phyloP scores from a whole-genome alignment of 2,113 vertebrate genomes.

The Proterorhinus semilunaris region DNA sequence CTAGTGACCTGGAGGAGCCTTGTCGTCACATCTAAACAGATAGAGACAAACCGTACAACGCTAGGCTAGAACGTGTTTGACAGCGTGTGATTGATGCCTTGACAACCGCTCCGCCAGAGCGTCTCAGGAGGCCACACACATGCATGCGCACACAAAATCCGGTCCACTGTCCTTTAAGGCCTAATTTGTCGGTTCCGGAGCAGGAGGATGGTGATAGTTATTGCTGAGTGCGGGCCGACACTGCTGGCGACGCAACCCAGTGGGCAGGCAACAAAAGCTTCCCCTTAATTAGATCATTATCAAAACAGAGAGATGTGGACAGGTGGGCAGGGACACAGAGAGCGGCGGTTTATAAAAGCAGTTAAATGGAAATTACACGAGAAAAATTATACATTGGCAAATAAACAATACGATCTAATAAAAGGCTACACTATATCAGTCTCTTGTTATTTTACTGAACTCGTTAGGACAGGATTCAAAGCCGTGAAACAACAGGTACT shows the following conservation, averaged over 20 bases:
- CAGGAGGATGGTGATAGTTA: constrained; percentile 62
- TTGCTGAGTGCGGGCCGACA: constrained; percentile 56
- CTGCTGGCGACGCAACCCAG: constrained; percentile 65
- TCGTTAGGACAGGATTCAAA: too few relatives aligned
- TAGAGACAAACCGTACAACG: constrained; percentile 23
- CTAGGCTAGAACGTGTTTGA: constrained; percentile 46
- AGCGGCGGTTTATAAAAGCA: background rate
- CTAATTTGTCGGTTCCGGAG: constrained; percentile 67
- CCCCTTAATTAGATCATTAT: constrained; percentile 68
- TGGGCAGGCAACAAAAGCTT: constrained; percentile 57
- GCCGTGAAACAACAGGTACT: too few relatives aligned
- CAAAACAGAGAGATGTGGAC: constrained; percentile 23
- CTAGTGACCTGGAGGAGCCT: constrained; percentile 46
- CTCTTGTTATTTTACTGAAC: too few relatives aligned
- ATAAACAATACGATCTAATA: too few relatives aligned
- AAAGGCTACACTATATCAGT: too few relatives aligned
- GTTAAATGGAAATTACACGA: background rate
- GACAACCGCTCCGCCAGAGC: constrained; percentile 40
- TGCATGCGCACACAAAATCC: constrained; percentile 36
- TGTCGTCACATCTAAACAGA: constrained; percentile 41
- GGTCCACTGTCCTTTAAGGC: constrained; percentile 61
- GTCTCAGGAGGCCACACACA: constrained; percentile 42
- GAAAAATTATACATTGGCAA: background rate
- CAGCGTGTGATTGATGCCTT: constrained; percentile 50
- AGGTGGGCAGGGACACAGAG: constrained; percentile 15